A percentile compares a stretch with the other conserved stretches of the same genome.
phyloP scores from a whole-genome alignment of 2,113 vertebrate species.

The Poeciliopsis occidentalis region DNA sequence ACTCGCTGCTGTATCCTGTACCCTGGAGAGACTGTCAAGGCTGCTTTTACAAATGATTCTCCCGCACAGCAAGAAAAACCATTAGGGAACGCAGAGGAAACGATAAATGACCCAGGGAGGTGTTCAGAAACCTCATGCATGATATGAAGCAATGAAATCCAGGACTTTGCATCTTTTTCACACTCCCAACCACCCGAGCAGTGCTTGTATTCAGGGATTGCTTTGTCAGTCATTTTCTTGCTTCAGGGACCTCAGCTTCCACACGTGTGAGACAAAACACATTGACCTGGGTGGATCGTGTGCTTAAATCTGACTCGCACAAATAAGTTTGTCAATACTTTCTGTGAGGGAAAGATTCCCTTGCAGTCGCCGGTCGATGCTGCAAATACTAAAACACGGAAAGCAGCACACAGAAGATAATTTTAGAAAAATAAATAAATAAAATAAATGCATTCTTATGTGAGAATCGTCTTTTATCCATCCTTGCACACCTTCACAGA shows the following conservation, averaged over 20 bases:
- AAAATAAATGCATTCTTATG: conserved; percentile 15
- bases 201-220: neutral
- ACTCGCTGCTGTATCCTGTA: conserved; percentile 20
- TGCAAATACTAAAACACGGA: conserved; percentile 10
- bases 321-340: conserved; percentile 46
- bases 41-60: conserved; percentile 54
- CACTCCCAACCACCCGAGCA: neutral
- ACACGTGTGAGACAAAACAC: conserved; percentile 18
- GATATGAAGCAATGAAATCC: conserved; percentile 31
- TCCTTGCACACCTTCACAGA: conserved; percentile 64
- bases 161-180: conserved; percentile 40
- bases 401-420: conserved; percentile 6
- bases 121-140: conserved; percentile 18
- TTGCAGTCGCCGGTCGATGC: conserved; percentile 16
- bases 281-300: conserved; percentile 26
- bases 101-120: conserved; percentile 40
- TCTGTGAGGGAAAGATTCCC: conserved; percentile 10
- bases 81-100: conserved; percentile 42
- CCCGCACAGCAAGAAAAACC: conserved; percentile 37
- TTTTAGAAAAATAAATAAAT: conserved; percentile 1
- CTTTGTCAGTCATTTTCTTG: conserved; percentile 42
- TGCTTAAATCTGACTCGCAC: conserved; percentile 31
- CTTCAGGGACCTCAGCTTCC: conserved; percentile 14
- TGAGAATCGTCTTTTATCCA: conserved; percentile 24
- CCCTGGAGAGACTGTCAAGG: conserved; percentile 35